Percentiles rank a stretch among this genome's conserved stretches.
phyloP scores from a whole-genome alignment of 2,113 vertebrate genomes.

The Crotalus viridis region DNA sequence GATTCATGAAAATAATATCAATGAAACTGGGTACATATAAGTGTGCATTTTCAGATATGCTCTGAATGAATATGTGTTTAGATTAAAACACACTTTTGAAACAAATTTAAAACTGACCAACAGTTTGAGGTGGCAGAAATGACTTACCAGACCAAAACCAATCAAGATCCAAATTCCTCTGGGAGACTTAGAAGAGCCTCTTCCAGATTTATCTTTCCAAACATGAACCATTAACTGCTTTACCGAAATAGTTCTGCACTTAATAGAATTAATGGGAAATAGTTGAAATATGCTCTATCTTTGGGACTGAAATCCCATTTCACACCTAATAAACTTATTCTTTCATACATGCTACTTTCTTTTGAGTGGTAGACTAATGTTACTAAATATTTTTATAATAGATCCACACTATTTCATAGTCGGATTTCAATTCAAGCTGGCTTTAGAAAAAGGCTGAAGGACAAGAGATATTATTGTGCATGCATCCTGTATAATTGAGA shows the following conservation, averaged over 20 bases:
- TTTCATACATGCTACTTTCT: constrained; percentile 7
- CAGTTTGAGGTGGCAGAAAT: background rate
- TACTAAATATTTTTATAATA: constrained; percentile 11
- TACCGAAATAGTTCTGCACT: constrained; percentile 7
- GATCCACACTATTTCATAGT: background rate
- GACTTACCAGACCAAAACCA: background rate
- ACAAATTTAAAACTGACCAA: background rate
- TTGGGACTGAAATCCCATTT: constrained; percentile 28
- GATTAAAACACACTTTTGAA: background rate
- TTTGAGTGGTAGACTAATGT: background rate
- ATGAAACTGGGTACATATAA: background rate
- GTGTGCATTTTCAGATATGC: background rate
- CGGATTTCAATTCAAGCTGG: background rate
- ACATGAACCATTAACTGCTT: constrained; percentile 13
- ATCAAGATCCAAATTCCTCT: background rate
- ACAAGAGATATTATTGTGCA: background rate
- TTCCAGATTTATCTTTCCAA: background rate
- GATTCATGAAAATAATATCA: background rate
- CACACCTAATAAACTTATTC: constrained; percentile 21
- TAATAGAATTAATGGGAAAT: constrained; percentile 28
- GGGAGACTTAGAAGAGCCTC: background rate
- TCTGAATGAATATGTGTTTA: background rate
- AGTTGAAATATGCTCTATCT: constrained; percentile 17
- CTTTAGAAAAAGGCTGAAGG: background rate
- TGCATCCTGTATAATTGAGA: background rate